Conservation (phyloP, 1,140 invertebrate species). For the Lepidostoma basale region DNA sequence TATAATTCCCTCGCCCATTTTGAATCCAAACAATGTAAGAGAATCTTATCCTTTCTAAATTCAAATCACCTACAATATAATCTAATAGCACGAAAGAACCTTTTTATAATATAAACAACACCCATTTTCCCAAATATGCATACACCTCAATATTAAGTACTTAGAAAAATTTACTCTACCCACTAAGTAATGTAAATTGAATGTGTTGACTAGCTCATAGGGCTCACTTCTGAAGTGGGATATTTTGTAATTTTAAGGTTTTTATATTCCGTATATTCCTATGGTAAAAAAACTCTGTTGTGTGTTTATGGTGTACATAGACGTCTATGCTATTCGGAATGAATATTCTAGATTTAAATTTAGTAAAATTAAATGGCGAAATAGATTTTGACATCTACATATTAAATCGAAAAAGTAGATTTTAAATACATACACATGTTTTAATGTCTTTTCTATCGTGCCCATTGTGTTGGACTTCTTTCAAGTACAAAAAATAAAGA, state of each 20-base stretch:
- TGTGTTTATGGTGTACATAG: background rate
- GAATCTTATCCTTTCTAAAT: background rate
- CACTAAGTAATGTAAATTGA: no score
- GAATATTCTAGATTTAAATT: background rate
- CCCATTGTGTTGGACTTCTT: no score
- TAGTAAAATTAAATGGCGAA: background rate
- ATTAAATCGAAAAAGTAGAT: background rate
- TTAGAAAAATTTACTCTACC: slow-evolving; percentile 6
- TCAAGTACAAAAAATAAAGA: background rate
- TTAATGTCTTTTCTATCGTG: background rate
- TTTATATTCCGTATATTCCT: slow-evolving; percentile 5
- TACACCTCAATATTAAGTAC: background rate
- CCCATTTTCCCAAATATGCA: background rate
- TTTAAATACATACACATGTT: background rate
- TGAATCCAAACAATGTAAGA: no score
- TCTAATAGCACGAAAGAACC: background rate
- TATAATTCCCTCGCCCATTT: no score
- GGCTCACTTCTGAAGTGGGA: slow-evolving; percentile 6
- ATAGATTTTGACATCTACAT: background rate
- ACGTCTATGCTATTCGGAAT: background rate
- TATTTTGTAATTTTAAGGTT: slow-evolving; percentile 12
- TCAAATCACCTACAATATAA: background rate
- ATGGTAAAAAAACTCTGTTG: background rate
- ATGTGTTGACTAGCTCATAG: background rate
- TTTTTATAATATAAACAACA: background rate